phyloP scores from a whole-genome alignment of 1,140 invertebrate species.

The Temnothorax longispinosus region DNA sequence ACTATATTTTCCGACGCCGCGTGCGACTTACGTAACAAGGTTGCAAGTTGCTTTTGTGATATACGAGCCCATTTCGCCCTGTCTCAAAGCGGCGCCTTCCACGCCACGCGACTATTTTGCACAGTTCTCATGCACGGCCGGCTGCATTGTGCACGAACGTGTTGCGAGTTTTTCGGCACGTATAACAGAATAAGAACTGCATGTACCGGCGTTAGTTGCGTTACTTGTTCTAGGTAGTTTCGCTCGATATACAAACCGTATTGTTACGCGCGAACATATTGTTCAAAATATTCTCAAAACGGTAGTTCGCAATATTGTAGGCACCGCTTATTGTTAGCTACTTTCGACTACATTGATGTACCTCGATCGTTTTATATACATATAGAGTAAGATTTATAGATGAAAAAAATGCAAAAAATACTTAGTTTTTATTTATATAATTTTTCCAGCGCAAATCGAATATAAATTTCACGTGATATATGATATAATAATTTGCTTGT shows the following conservation, averaged over 20 bases:
- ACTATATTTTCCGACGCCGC: slow-evolving; percentile 60
- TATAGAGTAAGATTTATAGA: neutral
- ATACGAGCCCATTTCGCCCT: slow-evolving; percentile 54
- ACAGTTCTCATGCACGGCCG: slow-evolving; percentile 38
- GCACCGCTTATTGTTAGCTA: neutral
- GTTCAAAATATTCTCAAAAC: slow-evolving; percentile 13
- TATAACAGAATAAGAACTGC: slow-evolving; percentile 58
- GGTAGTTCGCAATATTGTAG: neutral
- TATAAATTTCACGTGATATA: neutral
- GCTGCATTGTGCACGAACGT: slow-evolving; percentile 50
- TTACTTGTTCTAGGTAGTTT: slow-evolving; percentile 17
- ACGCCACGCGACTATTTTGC: slow-evolving; percentile 56
- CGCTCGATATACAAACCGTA: slow-evolving; percentile 31
- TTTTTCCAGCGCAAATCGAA: neutral
- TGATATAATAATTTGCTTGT: neutral
- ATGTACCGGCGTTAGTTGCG: slow-evolving; percentile 13
- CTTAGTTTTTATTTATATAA: neutral
- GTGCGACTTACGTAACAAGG: slow-evolving; percentile 60
- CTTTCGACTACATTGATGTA: neutral
- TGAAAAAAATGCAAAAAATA: neutral
- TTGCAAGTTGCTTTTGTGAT: slow-evolving; percentile 59
- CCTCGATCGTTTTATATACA: neutral
- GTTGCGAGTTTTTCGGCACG: slow-evolving; percentile 55
- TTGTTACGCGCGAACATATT: neutral
- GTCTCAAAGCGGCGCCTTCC: slow-evolving; percentile 48